Base-by-base conservation (phyloP, 2,888 invertebrate genomes). In the Tetragonisca angustula region DNA sequence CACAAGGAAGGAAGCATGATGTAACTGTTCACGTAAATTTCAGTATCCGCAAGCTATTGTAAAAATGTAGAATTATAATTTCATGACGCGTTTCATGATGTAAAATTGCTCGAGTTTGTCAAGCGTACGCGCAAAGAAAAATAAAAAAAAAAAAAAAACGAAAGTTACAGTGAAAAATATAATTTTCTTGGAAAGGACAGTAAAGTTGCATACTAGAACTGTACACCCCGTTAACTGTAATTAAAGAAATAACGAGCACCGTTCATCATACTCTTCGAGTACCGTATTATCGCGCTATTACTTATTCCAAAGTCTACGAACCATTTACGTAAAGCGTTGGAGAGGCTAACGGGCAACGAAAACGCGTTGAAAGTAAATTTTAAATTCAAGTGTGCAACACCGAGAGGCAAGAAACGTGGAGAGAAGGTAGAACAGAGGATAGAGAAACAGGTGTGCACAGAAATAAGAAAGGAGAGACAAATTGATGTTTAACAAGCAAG, bases 241-340 rank as follows among this genome's bases (percentile, higher is more conserved):
- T 76, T 75, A 64, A 65, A 27, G 24, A 67, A 67, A 50, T 68
- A 68, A 61, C 50, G 68, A 79, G 62, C 17, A 3, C 32, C 43
- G 71, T 79, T 75, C 62, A 52, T 43, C n/a, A 50, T 43, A 32
- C 32, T 68, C 43, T 19, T n/a, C 17, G 4, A 43, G 52, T 62
- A 75, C 43, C 19, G 52, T 71, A 77, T 74, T 67, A 52, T 49
- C 19, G 27, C 50, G n/a, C 24, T 54, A 36, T 50, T 71, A 73
- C 32, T 50, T 62, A 62, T 62, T 50, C 50, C 50, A 32, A 50
- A 17, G 32, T 49, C 50, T 50, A 61, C 24, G 43, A 49, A 49
- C 19, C 72, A 64, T 64, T 73, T 52, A 36, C 6, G 17, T n/a
- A 56, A 64, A 50, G 32, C 4, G 62, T 19, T n/a, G 32, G 52